Evolutionary conservation across 2,888 invertebrate species (phyloP), one percentile per base, ranked within the genome.

Genomic region (Saturnia pavonia): DNA sequence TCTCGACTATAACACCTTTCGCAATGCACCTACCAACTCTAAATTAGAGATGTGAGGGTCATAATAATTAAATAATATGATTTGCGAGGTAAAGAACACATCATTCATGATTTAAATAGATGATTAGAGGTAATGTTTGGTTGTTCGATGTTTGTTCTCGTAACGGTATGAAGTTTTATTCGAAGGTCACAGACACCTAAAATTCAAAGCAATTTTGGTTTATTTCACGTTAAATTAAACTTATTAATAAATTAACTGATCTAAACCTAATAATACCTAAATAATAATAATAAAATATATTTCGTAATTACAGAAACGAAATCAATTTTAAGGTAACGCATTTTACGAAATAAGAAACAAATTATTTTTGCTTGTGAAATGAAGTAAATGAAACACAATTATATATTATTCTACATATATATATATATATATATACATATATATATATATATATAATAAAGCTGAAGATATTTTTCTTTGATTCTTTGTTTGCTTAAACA

Each of bases 1-100:
- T 69, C 63, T 69, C 42, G 63, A 43, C 27, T 34, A 69, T 69
- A 69, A 45, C 63, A 45, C 60, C 4, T 69, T 69, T 69, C 45
- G 27, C 43, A 69, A 68, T 27, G 68, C 19, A 48, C 27, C 12
- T 12, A 48, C 34, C 43, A 43, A 51, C 48, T 12, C 48, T 19
- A 14, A 6, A 14, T 12, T 25, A 25, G 57, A 27, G 57, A 60
- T 60, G 11, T 60, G 57, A 60, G 25, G 57, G 57, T 60, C 57
- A 60, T 27, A 60, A 60, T 60, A 63, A 27, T 69, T 69, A 43
- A 60, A 43, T 63, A 27, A 45, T 45, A 43, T 69, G 48, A 25
- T 27, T 43, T 60, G 60, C 60, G 63, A 69, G 69, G 69, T 60
- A 60, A 60, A 60, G 45, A 40, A 16, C 43, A 45, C 63, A 42